These are phyloP conservation scores for Charaxes varanes DNA, from an alignment of 1,140 invertebrate species.

Conservation along the genomic window DNA sequence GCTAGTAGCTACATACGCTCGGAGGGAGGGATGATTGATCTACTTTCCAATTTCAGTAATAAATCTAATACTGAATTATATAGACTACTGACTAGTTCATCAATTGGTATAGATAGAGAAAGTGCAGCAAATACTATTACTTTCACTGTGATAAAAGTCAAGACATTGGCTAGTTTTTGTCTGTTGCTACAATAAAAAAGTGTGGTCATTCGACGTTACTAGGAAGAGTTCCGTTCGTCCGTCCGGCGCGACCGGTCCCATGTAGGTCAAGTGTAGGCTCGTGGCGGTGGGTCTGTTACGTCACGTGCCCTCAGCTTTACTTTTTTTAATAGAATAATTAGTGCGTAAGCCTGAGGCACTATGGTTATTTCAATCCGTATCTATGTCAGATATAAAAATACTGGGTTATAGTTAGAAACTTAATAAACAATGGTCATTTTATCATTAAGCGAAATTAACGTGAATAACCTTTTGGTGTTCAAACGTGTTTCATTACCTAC, in stretches of 20 bases:
- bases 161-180: background rate
- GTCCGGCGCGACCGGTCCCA: background rate
- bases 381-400: too few relatives aligned
- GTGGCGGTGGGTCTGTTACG: background rate
- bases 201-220: background rate
- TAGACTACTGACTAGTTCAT: too few relatives aligned
- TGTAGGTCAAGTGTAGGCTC: background rate
- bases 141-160: background rate
- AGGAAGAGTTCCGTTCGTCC: background rate
- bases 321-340: background rate
- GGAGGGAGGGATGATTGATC: conserved; percentile 24
- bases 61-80: too few relatives aligned
- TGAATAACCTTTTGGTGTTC: too few relatives aligned
- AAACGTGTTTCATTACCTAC: too few relatives aligned
- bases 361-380: too few relatives aligned
- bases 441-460: too few relatives aligned
- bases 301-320: background rate
- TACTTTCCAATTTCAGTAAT: too few relatives aligned
- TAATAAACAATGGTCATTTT: too few relatives aligned
- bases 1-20: conserved; percentile 47
- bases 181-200: background rate
- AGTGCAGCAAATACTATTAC: background rate
- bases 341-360: too few relatives aligned
- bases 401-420: too few relatives aligned
- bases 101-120: background rate